Evolutionary conservation across 2,888 invertebrate species (phyloP).

Genomic region (Ceraclea dissimilis): DNA sequence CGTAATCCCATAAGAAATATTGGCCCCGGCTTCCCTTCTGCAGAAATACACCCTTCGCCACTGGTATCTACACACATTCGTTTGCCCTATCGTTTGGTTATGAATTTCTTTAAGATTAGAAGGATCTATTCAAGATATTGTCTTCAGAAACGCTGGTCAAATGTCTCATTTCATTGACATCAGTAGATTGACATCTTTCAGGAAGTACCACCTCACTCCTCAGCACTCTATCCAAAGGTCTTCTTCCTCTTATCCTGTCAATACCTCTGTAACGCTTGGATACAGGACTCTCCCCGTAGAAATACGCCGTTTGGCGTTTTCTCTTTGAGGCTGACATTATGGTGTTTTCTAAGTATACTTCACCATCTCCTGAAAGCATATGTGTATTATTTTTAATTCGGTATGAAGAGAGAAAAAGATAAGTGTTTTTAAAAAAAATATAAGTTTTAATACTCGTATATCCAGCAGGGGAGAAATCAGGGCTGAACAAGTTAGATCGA

Average conservation of each 20-base stretch:
- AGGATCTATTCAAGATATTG: constrained; percentile 2
- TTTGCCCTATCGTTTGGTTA: too few species aligned
- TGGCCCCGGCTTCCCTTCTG: too few species aligned
- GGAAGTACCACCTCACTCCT: constrained; percentile 5
- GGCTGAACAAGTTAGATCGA: too few species aligned
- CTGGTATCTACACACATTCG: too few species aligned
- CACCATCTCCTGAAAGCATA: neutral
- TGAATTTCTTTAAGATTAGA: neutral
- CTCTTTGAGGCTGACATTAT: constrained; percentile 15
- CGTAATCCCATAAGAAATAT: too few species aligned
- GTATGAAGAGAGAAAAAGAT: too few species aligned
- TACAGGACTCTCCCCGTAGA: constrained; percentile 35
- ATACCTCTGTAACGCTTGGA: constrained; percentile 37
- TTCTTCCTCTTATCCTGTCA: constrained; percentile 39
- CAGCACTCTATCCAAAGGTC: constrained; percentile 33
- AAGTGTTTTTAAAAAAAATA: too few species aligned
- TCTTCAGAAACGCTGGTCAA: neutral
- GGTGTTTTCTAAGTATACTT: neutral
- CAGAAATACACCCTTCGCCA: too few species aligned
- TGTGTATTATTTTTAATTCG: too few species aligned
- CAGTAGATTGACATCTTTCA: constrained; percentile 11
- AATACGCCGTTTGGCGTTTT: constrained; percentile 30
- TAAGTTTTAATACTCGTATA: too few species aligned
- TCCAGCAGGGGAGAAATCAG: too few species aligned
- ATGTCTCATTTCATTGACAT: neutral